Base-by-base conservation (phyloP, 2,113 vertebrate species). In the Lophotis ruficrista region DNA sequence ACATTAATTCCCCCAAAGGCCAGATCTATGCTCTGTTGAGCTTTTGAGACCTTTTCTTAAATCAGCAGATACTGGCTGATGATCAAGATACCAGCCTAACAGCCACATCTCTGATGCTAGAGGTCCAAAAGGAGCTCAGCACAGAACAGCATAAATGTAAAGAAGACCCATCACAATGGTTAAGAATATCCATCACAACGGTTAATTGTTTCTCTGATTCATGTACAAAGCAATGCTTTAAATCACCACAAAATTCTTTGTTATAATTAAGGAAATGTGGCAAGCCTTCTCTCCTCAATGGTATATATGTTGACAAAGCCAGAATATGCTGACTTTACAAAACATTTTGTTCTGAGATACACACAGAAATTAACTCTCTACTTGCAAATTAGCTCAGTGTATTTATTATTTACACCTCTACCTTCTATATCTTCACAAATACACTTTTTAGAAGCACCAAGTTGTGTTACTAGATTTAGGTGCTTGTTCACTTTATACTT, bases 181-280 rank as follows among this genome's bases (percentile, higher is more conserved):
- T 82, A 90, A 73, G 41, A 43, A 43, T 43, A 43, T 43, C 35
- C 43, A 85, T 68, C 57, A 64, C 8, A 65, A 64, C 31, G 22
- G 33, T 85, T 80, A 91, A 71, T 45, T 87, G 19, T 75, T 76
- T 50, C 41, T 93, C 62, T 91, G 75, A 94, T 23, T 95, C 66
- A 88, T 79, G 70, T 85, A 80, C 35, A 88, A 83, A 92, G 13
- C 1, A 11, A 61, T 50, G 65, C 14, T 93, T 73, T 87, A 91
- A 93, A 88, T 83, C 24, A 79, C 54, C 53, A 57, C 45, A 87
- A 8, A 93, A 87, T 21, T 61, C 48, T 73, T 76, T 50, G 14
- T 33, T 60, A 56, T 89, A 91, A 95, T 87, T 90, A 94, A 81
- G 76, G 92, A 93, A 93, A 93, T 4, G 2, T 87, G 81, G 60